phyloP scores from a whole-genome alignment of 2,113 vertebrate species.

The Cephalopterus ornatus region DNA sequence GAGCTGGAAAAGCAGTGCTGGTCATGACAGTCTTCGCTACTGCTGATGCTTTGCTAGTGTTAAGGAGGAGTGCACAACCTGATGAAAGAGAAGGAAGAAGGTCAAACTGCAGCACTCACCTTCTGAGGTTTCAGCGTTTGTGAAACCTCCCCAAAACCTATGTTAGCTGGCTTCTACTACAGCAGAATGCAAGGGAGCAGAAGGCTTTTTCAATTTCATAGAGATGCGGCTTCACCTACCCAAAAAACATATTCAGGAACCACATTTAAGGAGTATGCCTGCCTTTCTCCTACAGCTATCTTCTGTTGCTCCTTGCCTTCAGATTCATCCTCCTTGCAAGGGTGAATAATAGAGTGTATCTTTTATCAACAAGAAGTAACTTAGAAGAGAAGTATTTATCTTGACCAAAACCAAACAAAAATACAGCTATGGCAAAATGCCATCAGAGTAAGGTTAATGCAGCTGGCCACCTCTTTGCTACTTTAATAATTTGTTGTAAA shows the following conservation, averaged over 20 bases:
- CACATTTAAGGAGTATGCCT: background rate
- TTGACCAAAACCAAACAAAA: background rate
- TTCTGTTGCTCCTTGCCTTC: background rate
- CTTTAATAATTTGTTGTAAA: background rate
- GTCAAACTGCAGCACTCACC: background rate
- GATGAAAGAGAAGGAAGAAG: background rate
- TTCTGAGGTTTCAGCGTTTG: background rate
- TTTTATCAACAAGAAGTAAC: background rate
- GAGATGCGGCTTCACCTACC: background rate
- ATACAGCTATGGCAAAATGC: background rate
- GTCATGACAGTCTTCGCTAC: slow-evolving; percentile 75
- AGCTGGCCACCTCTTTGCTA: background rate
- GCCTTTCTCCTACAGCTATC: background rate
- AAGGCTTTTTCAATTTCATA: background rate
- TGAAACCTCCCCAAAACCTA: background rate
- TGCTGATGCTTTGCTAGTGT: slow-evolving; percentile 78
- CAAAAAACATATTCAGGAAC: background rate
- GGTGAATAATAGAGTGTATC: background rate
- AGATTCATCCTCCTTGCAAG: background rate
- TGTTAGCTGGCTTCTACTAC: background rate
- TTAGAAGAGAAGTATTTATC: background rate
- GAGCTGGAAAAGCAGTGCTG: slow-evolving; percentile 85
- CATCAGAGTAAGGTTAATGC: background rate
- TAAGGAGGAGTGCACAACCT: slow-evolving; percentile 82
- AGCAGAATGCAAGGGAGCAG: background rate